Evolutionary conservation across 2,113 vertebrate species (phyloP).

Genomic region (Choloepus hoffmanni): DNA sequence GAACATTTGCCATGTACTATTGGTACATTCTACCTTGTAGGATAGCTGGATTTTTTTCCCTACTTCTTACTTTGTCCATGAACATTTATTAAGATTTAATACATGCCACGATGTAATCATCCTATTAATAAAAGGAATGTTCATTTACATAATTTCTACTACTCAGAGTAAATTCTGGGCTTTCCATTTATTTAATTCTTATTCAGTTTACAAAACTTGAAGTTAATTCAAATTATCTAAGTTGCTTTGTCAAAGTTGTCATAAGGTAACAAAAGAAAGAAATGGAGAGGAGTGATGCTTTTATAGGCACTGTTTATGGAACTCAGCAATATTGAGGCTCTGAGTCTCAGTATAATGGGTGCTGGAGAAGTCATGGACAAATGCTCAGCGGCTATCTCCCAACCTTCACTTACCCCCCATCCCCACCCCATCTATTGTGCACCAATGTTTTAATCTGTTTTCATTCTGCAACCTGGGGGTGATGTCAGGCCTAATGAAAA

Average conservation of each 20-base stretch:
- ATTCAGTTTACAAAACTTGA: not conserved
- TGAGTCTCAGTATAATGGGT: not conserved
- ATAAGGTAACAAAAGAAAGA: not conserved
- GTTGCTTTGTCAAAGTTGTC: not conserved
- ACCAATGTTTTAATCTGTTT: too few species aligned
- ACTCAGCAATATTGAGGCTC: not conserved
- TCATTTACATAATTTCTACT: not conserved
- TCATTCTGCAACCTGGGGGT: too few species aligned
- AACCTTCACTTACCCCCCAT: too few species aligned
- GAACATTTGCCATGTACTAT: not conserved
- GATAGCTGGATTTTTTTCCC: not conserved
- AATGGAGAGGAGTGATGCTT: not conserved
- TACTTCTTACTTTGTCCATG: not conserved
- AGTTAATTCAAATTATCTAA: not conserved
- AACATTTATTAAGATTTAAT: not conserved
- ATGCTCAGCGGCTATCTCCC: too few species aligned
- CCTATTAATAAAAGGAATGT: not conserved
- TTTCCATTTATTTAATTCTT: conserved; percentile 13
- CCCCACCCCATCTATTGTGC: too few species aligned
- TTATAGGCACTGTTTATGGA: rapidly evolving
- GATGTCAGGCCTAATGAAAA: too few species aligned
- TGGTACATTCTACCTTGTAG: not conserved
- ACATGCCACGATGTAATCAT: not conserved
- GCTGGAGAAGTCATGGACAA: not conserved
- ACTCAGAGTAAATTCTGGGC: not conserved